A percentile compares a stretch with the other conserved stretches of the same genome.
phyloP scores from a whole-genome alignment of 2,113 vertebrate species.

The Entosphenus tridentatus region DNA sequence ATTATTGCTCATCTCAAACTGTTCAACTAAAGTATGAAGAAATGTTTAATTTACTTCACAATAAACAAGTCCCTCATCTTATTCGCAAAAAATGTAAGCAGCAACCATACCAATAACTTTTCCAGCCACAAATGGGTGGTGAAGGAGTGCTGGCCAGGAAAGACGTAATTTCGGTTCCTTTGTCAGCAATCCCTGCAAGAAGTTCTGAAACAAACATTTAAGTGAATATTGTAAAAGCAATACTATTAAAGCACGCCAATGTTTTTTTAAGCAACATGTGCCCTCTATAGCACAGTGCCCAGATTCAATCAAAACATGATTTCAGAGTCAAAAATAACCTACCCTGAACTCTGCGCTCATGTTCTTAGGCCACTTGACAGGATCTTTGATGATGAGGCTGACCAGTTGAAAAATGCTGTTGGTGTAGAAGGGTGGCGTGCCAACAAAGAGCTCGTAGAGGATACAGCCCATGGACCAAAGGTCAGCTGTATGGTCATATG shows the following conservation, averaged over 20 bases:
- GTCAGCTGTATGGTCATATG: conserved; percentile 74
- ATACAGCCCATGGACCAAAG: conserved; percentile 92
- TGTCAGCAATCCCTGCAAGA: conserved; percentile 65
- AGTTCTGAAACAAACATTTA: conserved; percentile 28
- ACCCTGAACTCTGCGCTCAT: conserved; percentile 61
- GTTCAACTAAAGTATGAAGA: no score
- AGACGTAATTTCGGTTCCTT: conserved; percentile 61
- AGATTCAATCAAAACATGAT: background rate
- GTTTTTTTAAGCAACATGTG: background rate
- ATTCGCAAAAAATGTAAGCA: no score
- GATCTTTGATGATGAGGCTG: conserved; percentile 51
- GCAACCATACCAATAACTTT: conserved; percentile 31
- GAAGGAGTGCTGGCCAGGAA: conserved; percentile 61
- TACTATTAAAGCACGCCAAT: background rate
- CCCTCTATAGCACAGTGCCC: background rate
- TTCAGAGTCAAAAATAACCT: conserved; percentile 10
- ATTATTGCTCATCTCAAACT: no score
- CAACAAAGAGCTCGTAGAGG: conserved; percentile 70
- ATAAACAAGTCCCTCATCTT: no score
- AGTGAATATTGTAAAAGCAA: background rate
- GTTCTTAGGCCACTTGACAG: conserved; percentile 48
- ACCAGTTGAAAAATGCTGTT: conserved; percentile 82
- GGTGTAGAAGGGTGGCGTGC: conserved; percentile 74
- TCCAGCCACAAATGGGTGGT: conserved; percentile 69
- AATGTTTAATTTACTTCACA: no score